Percentiles rank a stretch among this genome's conserved stretches.
Evolutionary conservation across 2,113 vertebrate species (phyloP).

Genomic region (Oncorhynchus clarkii): DNA sequence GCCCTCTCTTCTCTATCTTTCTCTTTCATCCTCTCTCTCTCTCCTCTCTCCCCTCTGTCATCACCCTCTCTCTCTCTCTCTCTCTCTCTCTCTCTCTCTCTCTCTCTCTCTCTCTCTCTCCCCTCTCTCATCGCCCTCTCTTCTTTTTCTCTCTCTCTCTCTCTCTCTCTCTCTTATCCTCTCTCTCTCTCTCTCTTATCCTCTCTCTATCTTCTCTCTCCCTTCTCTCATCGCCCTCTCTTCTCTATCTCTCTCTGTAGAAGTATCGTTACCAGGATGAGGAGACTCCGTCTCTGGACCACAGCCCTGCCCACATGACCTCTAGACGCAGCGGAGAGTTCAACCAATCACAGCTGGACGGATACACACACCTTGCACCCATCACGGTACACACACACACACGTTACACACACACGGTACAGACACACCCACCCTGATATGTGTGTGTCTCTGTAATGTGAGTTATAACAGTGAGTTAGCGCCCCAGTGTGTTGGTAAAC

Average conservation of each 20-base stretch:
- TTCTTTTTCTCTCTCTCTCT: neutral
- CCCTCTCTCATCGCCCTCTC: too few species aligned
- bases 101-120: too few species aligned
- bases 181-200: neutral
- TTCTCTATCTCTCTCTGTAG: constrained; percentile 50
- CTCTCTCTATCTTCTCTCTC: too few species aligned
- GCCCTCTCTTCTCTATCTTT: neutral
- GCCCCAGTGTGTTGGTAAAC: too few species aligned
- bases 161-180: neutral
- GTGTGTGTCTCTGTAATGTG: too few species aligned
- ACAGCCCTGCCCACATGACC: constrained; percentile 71
- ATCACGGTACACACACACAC: constrained; percentile 63
- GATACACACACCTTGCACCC: constrained; percentile 75
- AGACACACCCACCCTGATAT: constrained; percentile 6
- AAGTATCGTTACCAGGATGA: constrained; percentile 80
- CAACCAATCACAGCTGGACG: constrained; percentile 74
- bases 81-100: neutral
- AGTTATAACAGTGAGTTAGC: too few species aligned
- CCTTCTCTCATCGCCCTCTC: neutral
- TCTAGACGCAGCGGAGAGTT: constrained; percentile 62
- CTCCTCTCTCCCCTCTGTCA: too few species aligned
- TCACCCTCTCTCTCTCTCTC: constrained; percentile 6
- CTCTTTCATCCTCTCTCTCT: too few species aligned
- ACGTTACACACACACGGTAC: constrained; percentile 14
- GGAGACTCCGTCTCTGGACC: constrained; percentile 70